Base-by-base conservation (phyloP, 2,888 invertebrate species). In the Apamea epomidion region DNA sequence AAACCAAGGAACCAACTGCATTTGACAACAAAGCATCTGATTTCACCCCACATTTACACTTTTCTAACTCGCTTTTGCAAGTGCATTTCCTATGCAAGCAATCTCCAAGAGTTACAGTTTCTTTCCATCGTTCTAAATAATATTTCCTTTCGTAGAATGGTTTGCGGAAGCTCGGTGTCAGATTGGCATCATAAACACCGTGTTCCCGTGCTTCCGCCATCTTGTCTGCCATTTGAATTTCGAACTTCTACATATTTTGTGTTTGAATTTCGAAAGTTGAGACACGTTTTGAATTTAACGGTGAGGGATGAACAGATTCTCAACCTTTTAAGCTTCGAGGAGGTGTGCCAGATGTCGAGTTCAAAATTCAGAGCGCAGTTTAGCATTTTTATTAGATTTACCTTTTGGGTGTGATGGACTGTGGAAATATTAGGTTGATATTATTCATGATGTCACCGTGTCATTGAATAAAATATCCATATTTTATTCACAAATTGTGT, bases 141-240 rank as follows among this genome's bases (percentile, higher is more conserved):
- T 21, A 78, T 87, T 77, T 67, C 45, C 32, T 37, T 25, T 73
- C 5, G 25, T 65, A 62, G 18, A 74, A 81, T 67, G 12, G 68
- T 25, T 18, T 8, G 6, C 25, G 80, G 81, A 82, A 83, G 58
- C 58, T 14, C 32, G 72, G 60, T 81, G 78, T 81, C 82, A 70
- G 74, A 82, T 83, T 84, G 78, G 29, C 60, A 74, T 78, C 74
- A 67, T 82, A 82, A 80, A 84, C 29, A 82, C 64, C 32, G 48
- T 71, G 58, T 81, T 71, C 71, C 80, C 82, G 72, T 25, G 25
- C 12, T 71, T 75, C 76, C 73, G 73, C 64, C 83, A 74, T 77
- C 70, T 79, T 80, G 62, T 64, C 32, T 32, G 68, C 62, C 25
- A 67, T 80, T 83, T 76, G 58, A 73, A 80, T 60, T 73, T 60